Conservation (phyloP, 2,888 invertebrate genomes). For the Metalampra italica region DNA sequence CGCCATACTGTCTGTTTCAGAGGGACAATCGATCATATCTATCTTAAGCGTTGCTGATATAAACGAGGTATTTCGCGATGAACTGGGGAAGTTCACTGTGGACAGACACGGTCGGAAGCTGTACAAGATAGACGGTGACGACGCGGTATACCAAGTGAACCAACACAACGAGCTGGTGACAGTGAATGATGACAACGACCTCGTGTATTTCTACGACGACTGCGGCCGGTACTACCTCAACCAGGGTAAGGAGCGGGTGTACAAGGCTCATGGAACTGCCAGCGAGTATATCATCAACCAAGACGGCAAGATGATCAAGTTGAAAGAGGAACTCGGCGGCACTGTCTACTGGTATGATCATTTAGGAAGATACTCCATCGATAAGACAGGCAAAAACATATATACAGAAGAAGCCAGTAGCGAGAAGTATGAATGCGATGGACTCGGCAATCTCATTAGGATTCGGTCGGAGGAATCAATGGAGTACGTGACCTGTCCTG, state of each 20-base stretch:
- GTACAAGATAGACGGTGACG: constrained; percentile 19
- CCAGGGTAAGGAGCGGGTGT: constrained; percentile 18
- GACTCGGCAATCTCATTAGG: constrained; percentile 29
- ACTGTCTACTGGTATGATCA: constrained; percentile 28
- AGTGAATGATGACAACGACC: constrained; percentile 25
- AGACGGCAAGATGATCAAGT: constrained; percentile 24
- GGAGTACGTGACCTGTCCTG: constrained; percentile 12
- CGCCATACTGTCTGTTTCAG: constrained; percentile 15
- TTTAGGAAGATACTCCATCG: constrained; percentile 30
- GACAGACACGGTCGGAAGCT: constrained; percentile 36
- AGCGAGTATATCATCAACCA: constrained; percentile 28
- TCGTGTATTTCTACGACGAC: constrained; percentile 35
- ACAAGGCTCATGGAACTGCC: constrained; percentile 24
- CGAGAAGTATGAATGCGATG: constrained; percentile 26
- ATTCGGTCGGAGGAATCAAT: constrained; percentile 9
- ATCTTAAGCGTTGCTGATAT: constrained; percentile 29
- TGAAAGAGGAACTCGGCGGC: constrained; percentile 23
- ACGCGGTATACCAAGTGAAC: constrained; percentile 27
- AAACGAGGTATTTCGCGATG: constrained; percentile 29
- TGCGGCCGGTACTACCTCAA: constrained; percentile 35
- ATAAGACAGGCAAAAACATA: constrained; percentile 21
- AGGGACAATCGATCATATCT: constrained; percentile 28
- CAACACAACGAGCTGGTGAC: constrained; percentile 25
- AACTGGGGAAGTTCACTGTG: constrained; percentile 25
- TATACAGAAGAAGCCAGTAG: constrained; percentile 23